Percentiles rank a stretch among this genome's conserved stretches.
Evolutionary conservation across 2,113 vertebrate species (phyloP).

Genomic region (Strix aluco): DNA sequence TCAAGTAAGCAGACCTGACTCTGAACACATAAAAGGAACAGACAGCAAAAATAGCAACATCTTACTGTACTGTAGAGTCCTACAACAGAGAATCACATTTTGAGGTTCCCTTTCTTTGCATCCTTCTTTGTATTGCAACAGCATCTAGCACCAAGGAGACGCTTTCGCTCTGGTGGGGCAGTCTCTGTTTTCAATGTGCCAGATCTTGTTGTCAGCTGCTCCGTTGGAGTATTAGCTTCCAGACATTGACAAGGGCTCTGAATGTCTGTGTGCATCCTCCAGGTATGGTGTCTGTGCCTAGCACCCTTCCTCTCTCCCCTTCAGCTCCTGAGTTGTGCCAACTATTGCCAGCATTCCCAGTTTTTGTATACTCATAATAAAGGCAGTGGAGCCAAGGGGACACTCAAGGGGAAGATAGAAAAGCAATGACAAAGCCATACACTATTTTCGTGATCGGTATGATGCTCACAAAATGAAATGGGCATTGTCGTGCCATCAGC

Average conservation of each 20-base stretch:
- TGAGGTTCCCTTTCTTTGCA: conserved; percentile 33
- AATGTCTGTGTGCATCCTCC: background rate
- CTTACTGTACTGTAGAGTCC: background rate
- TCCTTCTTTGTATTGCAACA: background rate
- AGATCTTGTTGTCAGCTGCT: background rate
- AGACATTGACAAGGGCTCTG: background rate
- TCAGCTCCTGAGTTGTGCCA: background rate
- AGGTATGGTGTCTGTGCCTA: background rate
- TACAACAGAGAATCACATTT: background rate
- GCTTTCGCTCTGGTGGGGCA: background rate
- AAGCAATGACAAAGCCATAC: background rate
- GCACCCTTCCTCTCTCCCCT: background rate
- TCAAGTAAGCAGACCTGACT: background rate
- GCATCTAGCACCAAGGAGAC: background rate
- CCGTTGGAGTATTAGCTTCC: background rate
- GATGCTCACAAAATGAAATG: background rate
- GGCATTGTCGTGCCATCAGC: background rate
- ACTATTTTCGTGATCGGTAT: background rate
- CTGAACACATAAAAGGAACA: background rate
- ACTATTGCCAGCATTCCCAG: background rate
- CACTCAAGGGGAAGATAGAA: background rate
- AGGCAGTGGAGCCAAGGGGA: background rate
- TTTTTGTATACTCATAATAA: background rate
- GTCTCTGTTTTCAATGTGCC: background rate
- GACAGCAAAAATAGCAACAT: conserved; percentile 26